Evolutionary conservation across 2,888 invertebrate species (phyloP).

Genomic region (Lutraria lutraria): DNA sequence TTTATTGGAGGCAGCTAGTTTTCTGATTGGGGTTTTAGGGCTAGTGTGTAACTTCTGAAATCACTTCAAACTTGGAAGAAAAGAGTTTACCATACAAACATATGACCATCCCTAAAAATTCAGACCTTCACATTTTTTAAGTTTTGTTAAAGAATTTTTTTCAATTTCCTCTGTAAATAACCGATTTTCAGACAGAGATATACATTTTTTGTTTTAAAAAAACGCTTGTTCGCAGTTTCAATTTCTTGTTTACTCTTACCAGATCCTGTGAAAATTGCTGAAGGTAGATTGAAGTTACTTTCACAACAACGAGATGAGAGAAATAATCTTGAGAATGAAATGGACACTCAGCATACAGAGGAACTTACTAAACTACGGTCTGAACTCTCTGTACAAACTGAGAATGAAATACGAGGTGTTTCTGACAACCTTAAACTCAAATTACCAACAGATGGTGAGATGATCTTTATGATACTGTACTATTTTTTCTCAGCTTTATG

Average conservation of each 20-base stretch:
- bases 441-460: constrained; percentile 66
- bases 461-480: not conserved
- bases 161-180: too few relatives aligned
- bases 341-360: constrained; percentile 81
- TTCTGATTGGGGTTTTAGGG: too few relatives aligned
- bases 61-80: too few relatives aligned
- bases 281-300: constrained; percentile 75
- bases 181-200: too few relatives aligned
- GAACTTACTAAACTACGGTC: constrained; percentile 79
- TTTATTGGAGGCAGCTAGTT: too few relatives aligned
- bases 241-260: not conserved
- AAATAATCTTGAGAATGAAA: constrained; percentile 79
- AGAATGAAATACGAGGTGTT: constrained; percentile 73
- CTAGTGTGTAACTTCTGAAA: not conserved
- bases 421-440: constrained; percentile 68
- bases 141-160: too few relatives aligned
- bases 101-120: too few relatives aligned
- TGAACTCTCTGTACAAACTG: constrained; percentile 72
- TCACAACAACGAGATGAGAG: constrained; percentile 81
- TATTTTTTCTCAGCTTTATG: not conserved
- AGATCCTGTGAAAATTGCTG: constrained; percentile 81
- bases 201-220: too few relatives aligned
- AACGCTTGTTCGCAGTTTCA: too few relatives aligned
- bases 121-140: too few relatives aligned
- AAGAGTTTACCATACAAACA: too few relatives aligned